Conservation (phyloP, 2,888 invertebrate species). For the Mylabris sibirica region DNA sequence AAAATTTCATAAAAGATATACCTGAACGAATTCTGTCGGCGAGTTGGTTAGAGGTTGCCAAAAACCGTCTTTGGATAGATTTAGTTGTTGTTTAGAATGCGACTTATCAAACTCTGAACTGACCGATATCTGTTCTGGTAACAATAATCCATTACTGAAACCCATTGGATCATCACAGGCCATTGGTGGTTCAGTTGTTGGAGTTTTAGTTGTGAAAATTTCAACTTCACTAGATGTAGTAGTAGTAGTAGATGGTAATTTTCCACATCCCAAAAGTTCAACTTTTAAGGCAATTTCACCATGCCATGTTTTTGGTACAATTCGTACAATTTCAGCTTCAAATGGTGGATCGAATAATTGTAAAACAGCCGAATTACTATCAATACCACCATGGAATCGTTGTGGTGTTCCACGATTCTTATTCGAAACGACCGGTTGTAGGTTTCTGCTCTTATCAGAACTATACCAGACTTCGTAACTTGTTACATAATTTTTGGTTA, state of each 20-base stretch:
- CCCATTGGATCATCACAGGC: slow-evolving; percentile 78
- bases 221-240: slow-evolving; percentile 13
- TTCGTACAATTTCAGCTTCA: slow-evolving; percentile 75
- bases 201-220: slow-evolving; percentile 19
- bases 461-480: slow-evolving; percentile 79
- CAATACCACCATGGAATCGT: slow-evolving; percentile 67
- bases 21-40: slow-evolving; percentile 75
- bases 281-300: slow-evolving; percentile 70
- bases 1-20: slow-evolving; percentile 49
- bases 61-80: slow-evolving; percentile 63
- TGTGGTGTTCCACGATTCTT: not conserved
- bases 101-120: slow-evolving; percentile 65
- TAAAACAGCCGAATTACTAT: slow-evolving; percentile 66
- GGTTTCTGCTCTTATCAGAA: slow-evolving; percentile 64
- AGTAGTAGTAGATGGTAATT: slow-evolving; percentile 42
- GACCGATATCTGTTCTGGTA: slow-evolving; percentile 70
- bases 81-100: slow-evolving; percentile 60
- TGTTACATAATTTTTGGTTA: slow-evolving; percentile 77
- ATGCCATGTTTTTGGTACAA: slow-evolving; percentile 80
- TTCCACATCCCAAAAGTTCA: slow-evolving; percentile 78
- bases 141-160: slow-evolving; percentile 68
- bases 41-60: slow-evolving; percentile 76
- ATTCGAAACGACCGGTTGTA: slow-evolving; percentile 49
- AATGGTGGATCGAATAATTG: slow-evolving; percentile 76
- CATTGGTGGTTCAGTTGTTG: slow-evolving; percentile 48